Base-by-base conservation (phyloP, 2,113 vertebrate species). In the Siniperca knerii region DNA sequence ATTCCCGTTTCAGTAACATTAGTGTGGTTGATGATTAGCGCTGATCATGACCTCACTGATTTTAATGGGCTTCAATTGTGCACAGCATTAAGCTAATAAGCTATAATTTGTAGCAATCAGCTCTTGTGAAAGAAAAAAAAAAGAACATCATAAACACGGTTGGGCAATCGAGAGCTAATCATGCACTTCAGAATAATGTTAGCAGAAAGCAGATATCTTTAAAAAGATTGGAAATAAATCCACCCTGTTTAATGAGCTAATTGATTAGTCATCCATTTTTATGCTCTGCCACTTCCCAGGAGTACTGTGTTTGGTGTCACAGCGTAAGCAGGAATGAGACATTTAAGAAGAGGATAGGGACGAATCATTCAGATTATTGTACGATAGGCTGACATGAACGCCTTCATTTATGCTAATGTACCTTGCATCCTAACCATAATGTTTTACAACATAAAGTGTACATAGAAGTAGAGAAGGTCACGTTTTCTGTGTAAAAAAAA, bases 181-280 rank as follows among this genome's bases (percentile, higher is more conserved):
- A 72, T 15, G 29, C 75, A 61, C 75, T 90, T 77, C 2, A 75
- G 37, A 69, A 44, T 77, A 62, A 77, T 77, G 73, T 79, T 84
- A 55, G 57, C 18, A 35, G 74, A 69, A 70, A 87, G 42, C 48
- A 33, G 15, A 82, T 71, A n/a, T 84, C 69, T 76, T 75, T 72
- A 18, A 77, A 72, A 65, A 76, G 44, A 85, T 73, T 75, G 65
- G 37, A 68, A 74, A 71, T 84, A 79, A 79, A 85, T 82, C 65
- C 68, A 23, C 50, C n/a, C 8, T 40, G 21, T 84, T 85, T 85
- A 76, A 83, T 78, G 69, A 72, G 86, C 76, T 90, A 88, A 91
- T 87, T 88, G 77, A 92, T 92, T 75, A 76, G 55, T 90, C 48
- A 68, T 89, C 46, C 33, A n/a, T 75, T 85, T 91, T 88, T 85